These are phyloP conservation scores for Delichon dasypus DNA, from an alignment of 2,797 vertebrate species.

Conservation along the genomic window DNA sequence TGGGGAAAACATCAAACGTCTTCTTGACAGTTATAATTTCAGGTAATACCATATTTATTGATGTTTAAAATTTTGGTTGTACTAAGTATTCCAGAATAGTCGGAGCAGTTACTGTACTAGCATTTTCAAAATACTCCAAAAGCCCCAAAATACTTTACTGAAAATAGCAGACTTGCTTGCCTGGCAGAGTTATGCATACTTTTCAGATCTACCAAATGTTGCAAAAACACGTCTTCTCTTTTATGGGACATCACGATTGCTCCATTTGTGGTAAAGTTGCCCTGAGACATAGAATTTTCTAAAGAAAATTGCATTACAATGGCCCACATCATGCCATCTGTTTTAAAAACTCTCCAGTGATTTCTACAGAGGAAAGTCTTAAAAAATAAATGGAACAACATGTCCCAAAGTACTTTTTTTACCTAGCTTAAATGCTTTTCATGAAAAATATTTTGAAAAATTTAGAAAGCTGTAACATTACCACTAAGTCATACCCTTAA, in stretches of 20 bases:
- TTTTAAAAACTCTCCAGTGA: slow-evolving; percentile 38
- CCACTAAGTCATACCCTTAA: background rate
- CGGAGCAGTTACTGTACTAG: background rate
- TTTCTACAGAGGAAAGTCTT: background rate
- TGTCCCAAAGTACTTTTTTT: slow-evolving; percentile 6
- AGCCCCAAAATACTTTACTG: slow-evolving; percentile 2
- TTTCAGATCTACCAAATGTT: slow-evolving; percentile 26
- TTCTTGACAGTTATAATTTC: background rate
- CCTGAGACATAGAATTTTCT: slow-evolving; percentile 50
- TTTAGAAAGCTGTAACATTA: background rate
- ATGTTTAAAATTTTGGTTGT: background rate
- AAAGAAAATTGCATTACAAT: slow-evolving; percentile 58
- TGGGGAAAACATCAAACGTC: background rate
- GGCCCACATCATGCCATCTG: slow-evolving; percentile 35
- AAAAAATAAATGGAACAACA: slow-evolving; percentile 48
- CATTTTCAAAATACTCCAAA: slow-evolving; percentile 10
- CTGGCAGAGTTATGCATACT: slow-evolving; percentile 25
- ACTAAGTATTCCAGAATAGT: background rate
- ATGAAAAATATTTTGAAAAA: background rate
- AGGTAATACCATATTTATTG: background rate
- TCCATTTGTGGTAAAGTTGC: slow-evolving; percentile 52
- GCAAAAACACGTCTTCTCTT: slow-evolving; percentile 37
- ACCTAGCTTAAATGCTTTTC: slow-evolving; percentile 20
- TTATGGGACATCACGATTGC: slow-evolving; percentile 22
- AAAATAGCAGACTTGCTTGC: slow-evolving; percentile 33